These are phyloP conservation scores for Chloroceryle inda DNA, from an alignment of 2,797 vertebrate species.

Conservation along the genomic window DNA sequence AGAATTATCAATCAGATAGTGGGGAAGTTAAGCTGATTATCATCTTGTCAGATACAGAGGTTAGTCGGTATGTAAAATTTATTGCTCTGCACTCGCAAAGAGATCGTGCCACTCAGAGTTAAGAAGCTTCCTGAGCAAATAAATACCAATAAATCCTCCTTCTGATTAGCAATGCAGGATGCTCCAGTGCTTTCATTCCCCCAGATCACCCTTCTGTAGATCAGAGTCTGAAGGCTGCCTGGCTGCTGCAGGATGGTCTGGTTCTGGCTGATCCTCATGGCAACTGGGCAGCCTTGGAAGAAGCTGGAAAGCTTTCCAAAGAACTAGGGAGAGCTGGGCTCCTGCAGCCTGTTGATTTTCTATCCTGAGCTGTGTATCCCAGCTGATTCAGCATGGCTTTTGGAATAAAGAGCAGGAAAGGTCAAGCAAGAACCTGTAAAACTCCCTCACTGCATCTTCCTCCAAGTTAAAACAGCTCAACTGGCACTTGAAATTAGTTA, in stretches of 20 bases:
- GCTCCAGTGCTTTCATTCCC: not conserved
- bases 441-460: not conserved
- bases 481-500: slow-evolving; percentile 35
- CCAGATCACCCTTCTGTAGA: not conserved
- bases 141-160: not conserved
- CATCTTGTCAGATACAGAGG: not conserved
- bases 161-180: not conserved
- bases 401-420: not conserved
- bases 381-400: not conserved
- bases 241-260: not conserved
- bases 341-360: not conserved
- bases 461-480: not conserved
- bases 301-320: not conserved
- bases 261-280: fast-evolving
- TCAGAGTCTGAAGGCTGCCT: not conserved
- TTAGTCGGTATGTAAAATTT: not conserved
- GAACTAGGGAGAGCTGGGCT: not conserved
- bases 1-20: not conserved
- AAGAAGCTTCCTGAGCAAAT: not conserved
- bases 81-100: not conserved
- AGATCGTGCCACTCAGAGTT: not conserved
- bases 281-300: fast-evolving
- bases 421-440: not conserved
- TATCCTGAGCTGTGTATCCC: not conserved
- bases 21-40: slow-evolving; percentile 1